A percentile compares a stretch with the other conserved stretches of the same genome.
Evolutionary conservation across 2,888 invertebrate species (phyloP).

Genomic region (Metalampra italica): DNA sequence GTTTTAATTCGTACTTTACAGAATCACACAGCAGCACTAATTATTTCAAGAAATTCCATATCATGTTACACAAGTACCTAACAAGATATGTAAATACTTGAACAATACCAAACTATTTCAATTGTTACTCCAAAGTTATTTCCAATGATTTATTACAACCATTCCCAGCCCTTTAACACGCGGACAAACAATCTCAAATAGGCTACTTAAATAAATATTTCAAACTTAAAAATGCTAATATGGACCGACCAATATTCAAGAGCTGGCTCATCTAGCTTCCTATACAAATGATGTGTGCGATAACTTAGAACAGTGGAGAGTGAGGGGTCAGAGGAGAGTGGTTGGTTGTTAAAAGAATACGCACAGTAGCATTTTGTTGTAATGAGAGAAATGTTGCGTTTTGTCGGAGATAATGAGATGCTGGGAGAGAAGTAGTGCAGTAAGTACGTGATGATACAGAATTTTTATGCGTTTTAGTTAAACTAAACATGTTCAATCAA

Average conservation of each 20-base stretch:
- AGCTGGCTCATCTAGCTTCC: conserved; percentile 4
- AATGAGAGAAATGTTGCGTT: conserved; percentile 26
- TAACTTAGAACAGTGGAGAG: conserved; percentile 7
- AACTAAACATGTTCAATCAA: no score
- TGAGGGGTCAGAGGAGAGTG: conserved; percentile 1
- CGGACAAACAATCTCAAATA: conserved; percentile 51
- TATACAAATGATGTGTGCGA: conserved; percentile 7
- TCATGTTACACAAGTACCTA: background rate
- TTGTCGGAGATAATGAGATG: conserved; percentile 34
- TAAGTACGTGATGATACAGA: background rate
- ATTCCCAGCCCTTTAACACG: conserved; percentile 45
- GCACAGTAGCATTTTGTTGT: conserved; percentile 30
- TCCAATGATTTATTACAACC: conserved; percentile 37
- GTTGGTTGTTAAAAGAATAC: conserved; percentile 4
- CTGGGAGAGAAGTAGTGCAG: conserved; percentile 10
- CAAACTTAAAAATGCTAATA: conserved; percentile 50
- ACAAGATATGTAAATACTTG: background rate
- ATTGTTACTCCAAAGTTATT: conserved; percentile 27
- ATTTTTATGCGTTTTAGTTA: background rate
- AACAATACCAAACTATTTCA: conserved; percentile 1
- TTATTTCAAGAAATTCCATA: background rate
- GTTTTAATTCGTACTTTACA: no score
- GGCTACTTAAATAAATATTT: conserved; percentile 63
- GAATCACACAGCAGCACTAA: no score
- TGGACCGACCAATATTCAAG: conserved; percentile 4